Conservation (phyloP, 2,888 invertebrate species). For the Euzetes globulus region DNA sequence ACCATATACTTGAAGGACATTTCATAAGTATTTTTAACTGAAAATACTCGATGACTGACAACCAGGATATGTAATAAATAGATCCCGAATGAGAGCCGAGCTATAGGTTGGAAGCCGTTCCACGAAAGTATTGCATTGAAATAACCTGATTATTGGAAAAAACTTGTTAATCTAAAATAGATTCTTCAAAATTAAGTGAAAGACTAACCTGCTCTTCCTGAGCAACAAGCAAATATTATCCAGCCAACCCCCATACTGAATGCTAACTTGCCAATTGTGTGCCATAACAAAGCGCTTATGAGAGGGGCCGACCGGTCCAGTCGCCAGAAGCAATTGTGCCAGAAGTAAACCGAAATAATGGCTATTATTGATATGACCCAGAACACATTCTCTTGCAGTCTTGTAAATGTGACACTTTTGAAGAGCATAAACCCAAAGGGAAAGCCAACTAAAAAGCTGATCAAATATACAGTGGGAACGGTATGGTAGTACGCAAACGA, state of each 20-base stretch:
- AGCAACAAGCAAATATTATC: not conserved
- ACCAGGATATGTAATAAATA: not conserved
- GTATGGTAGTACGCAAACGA: not conserved
- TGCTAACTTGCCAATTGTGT: not conserved
- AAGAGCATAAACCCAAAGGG: not conserved
- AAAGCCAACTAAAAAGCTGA: not conserved
- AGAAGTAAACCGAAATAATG: not conserved
- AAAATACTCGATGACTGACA: not conserved
- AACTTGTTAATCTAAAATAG: not conserved
- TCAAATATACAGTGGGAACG: not conserved
- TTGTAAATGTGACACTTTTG: not conserved
- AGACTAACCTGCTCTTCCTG: not conserved
- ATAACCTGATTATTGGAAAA: not conserved
- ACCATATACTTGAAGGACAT: not conserved
- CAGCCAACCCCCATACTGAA: not conserved
- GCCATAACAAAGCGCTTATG: not conserved
- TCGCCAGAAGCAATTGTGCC: not conserved
- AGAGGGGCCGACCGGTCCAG: not conserved
- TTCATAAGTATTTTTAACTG: not conserved
- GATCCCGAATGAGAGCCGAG: not conserved
- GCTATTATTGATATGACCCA: not conserved
- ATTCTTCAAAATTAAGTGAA: not conserved
- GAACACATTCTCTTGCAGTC: no score
- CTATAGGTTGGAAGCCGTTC: not conserved
- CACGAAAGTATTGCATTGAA: not conserved